A percentile compares a stretch with the other conserved stretches of the same genome.
Conservation (phyloP, 1,140 invertebrate species). For the Caenorhabditis latens region DNA sequence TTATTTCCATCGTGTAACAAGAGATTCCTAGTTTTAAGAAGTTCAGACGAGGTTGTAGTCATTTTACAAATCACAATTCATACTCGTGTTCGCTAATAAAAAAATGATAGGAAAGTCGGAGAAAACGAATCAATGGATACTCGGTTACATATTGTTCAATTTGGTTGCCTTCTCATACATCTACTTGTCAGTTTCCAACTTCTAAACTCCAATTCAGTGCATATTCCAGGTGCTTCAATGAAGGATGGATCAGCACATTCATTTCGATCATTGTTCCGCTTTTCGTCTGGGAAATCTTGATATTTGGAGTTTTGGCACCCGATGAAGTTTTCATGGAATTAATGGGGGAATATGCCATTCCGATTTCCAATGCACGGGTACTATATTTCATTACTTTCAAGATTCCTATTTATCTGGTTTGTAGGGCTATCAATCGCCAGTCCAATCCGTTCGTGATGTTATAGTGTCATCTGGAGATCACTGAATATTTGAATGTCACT, state of each 20-base stretch:
- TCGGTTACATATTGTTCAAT: slow-evolving; percentile 8
- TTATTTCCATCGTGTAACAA: no score
- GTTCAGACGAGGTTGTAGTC: no score
- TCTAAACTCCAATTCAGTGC: no score
- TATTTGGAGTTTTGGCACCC: slow-evolving; percentile 18
- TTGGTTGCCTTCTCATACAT: not conserved
- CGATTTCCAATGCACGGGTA: not conserved
- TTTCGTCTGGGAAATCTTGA: slow-evolving; percentile 7
- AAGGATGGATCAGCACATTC: not conserved
- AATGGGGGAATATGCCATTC: not conserved
- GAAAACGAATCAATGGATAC: not conserved
- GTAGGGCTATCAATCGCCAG: not conserved
- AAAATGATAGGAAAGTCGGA: not conserved
- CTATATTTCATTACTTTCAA: not conserved
- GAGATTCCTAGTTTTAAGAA: no score
- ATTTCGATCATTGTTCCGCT: not conserved
- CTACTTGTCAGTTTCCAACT: not conserved
- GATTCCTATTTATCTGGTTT: not conserved
- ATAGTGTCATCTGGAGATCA: slow-evolving; percentile 19
- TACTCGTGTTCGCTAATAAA: no score
- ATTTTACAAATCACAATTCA: no score
- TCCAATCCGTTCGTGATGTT: not conserved
- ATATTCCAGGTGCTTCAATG: slow-evolving; percentile 2
- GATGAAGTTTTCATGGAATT: slow-evolving; percentile 41
- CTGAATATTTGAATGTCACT: not conserved